These are phyloP conservation scores for Physeter macrocephalus DNA, from an alignment of 2,113 vertebrate genomes.

Conservation along the genomic window DNA sequence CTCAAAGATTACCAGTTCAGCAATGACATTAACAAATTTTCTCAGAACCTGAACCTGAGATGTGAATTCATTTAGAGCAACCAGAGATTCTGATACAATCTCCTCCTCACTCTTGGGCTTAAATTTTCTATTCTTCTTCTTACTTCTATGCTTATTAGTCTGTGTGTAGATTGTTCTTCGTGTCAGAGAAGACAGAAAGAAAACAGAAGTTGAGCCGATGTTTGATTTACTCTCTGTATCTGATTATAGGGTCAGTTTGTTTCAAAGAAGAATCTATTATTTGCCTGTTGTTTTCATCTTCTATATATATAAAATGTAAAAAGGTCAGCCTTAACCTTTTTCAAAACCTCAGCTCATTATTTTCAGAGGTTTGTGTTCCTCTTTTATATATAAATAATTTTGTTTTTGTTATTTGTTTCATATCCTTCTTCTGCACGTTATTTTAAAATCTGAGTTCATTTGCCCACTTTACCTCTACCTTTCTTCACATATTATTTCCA, in stretches of 20 bases:
- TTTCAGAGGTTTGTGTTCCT: background rate
- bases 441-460: background rate
- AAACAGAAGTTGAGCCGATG: background rate
- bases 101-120: background rate
- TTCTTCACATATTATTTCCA: background rate
- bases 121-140: background rate
- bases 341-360: background rate
- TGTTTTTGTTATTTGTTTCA: background rate
- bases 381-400: background rate
- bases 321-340: background rate
- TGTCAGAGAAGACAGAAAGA: background rate
- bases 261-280: background rate
- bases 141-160: background rate
- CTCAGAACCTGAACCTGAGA: background rate
- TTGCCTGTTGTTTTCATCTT: constrained; percentile 3
- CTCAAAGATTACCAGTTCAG: background rate
- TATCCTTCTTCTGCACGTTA: background rate
- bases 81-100: background rate
- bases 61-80: background rate
- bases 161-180: background rate
- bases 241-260: background rate
- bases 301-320: background rate
- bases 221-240: background rate
- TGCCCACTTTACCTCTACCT: background rate
- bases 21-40: background rate